Conservation (phyloP, 2,113 vertebrate species). For the Mobula birostris region DNA sequence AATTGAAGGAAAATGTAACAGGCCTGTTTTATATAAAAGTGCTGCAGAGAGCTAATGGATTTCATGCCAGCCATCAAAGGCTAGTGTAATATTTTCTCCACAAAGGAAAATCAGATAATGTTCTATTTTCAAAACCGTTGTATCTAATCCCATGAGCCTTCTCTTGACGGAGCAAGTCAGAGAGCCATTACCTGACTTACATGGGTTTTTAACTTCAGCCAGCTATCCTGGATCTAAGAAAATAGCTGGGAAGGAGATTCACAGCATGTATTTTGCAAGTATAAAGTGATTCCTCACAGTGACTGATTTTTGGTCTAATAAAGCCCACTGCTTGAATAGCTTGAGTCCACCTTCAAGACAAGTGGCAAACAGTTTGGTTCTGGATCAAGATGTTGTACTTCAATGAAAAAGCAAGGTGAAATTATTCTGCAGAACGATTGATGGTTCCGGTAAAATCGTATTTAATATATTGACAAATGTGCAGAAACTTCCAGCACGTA, state of each 20-base stretch:
- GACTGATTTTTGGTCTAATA: background rate
- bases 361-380: background rate
- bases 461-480: background rate
- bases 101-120: background rate
- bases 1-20: background rate
- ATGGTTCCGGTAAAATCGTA: background rate
- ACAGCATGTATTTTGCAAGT: background rate
- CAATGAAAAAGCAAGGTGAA: background rate
- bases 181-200: constrained; percentile 5
- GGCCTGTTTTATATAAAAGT: background rate
- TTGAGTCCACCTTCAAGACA: background rate
- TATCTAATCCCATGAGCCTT: background rate
- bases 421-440: background rate
- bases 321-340: background rate
- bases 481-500: too few relatives aligned
- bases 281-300: background rate
- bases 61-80: background rate
- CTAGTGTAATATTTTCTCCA: background rate
- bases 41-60: constrained; percentile 6
- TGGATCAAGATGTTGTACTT: background rate
- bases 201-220: background rate
- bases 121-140: background rate
- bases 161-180: background rate
- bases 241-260: background rate
- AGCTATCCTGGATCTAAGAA: background rate